Evolutionary conservation across 2,113 vertebrate genomes (phyloP).

Genomic region (Myodes glareolus): DNA sequence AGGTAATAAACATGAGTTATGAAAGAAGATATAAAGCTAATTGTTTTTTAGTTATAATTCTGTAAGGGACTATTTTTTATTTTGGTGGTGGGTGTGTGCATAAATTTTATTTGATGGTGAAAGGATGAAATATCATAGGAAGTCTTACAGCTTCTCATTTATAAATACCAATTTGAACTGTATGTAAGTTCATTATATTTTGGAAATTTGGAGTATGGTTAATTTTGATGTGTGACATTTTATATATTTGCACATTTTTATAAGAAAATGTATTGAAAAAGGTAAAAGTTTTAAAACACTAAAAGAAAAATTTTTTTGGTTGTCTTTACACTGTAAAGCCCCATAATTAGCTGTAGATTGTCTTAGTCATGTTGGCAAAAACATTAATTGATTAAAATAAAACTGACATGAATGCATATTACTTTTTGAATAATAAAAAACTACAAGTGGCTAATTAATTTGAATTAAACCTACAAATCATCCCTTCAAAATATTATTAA

Average conservation of each 20-base stretch:
- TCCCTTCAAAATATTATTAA: background rate
- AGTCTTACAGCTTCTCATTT: background rate
- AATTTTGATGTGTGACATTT: background rate
- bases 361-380: background rate
- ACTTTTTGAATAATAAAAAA: conserved; percentile 11
- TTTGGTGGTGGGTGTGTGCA: background rate
- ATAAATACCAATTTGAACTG: background rate
- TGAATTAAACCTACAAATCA: background rate
- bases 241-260: background rate
- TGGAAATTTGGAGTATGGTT: too few relatives aligned
- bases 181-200: background rate
- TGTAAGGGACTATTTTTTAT: rapidly evolving
- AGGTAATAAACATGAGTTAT: too few relatives aligned
- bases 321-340: background rate
- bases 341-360: background rate
- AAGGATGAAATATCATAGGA: background rate
- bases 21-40: background rate
- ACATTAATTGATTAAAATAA: background rate
- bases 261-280: background rate
- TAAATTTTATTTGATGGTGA: background rate
- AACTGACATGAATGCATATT: background rate
- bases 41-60: background rate
- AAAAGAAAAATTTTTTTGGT: background rate
- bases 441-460: background rate
- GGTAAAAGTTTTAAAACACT: background rate